phyloP scores from a whole-genome alignment of 2,888 invertebrate genomes.

The Napeogenes sylphis region DNA sequence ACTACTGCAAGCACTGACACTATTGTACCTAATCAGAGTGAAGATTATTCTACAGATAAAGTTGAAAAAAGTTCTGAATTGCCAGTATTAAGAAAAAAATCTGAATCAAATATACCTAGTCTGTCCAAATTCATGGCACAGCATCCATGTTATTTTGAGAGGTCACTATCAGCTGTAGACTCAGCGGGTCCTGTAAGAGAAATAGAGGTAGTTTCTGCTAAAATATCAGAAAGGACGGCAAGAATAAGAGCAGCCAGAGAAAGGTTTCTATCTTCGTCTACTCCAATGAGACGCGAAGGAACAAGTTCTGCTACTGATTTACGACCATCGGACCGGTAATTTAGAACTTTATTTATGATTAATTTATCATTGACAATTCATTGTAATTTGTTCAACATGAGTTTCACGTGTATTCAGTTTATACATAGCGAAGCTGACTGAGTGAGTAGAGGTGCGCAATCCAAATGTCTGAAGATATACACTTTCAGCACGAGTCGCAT shows the following conservation, averaged over 20 bases:
- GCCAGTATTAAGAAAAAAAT: slow-evolving; percentile 50
- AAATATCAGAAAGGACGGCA: slow-evolving; percentile 73
- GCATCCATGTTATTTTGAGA: slow-evolving; percentile 48
- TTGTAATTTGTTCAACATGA: too few relatives aligned
- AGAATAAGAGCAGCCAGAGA: slow-evolving; percentile 84
- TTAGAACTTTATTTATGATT: slow-evolving; percentile 13
- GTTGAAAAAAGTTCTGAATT: slow-evolving; percentile 2
- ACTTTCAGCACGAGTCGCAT: slow-evolving; percentile 75
- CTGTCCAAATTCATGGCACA: slow-evolving; percentile 52
- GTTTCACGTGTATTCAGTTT: too few relatives aligned
- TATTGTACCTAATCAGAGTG: slow-evolving; percentile 46
- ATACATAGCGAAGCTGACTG: too few relatives aligned
- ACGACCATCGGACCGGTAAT: slow-evolving; percentile 64
- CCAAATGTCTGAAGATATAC: not conserved
- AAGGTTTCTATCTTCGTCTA: slow-evolving; percentile 80
- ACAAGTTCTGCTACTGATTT: slow-evolving; percentile 68
- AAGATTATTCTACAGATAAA: not conserved
- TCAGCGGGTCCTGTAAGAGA: slow-evolving; percentile 40
- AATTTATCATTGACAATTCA: too few relatives aligned
- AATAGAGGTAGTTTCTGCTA: slow-evolving; percentile 44
- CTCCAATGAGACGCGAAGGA: slow-evolving; percentile 63
- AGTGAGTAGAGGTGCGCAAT: too few relatives aligned
- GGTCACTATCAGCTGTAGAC: slow-evolving; percentile 58
- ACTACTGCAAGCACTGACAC: slow-evolving; percentile 60
- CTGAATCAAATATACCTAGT: slow-evolving; percentile 55